Base-by-base conservation (phyloP, 2,888 invertebrate genomes). In the Barypeithes pellucidus region DNA sequence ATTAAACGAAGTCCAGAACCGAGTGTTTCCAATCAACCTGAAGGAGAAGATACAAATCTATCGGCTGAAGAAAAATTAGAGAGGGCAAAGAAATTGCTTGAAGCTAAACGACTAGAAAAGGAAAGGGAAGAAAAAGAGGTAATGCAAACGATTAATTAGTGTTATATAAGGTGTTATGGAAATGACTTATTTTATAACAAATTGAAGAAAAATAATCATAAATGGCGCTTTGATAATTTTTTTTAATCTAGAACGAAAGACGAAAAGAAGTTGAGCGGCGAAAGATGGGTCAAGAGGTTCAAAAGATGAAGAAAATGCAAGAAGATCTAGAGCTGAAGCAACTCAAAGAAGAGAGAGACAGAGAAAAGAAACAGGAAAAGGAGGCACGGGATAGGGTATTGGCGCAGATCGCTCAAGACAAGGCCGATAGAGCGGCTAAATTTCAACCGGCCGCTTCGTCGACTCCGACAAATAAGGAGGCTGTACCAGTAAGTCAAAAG, bases 321-420 rank as follows among this genome's bases (percentile, higher is more conserved):
- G 81, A 93, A 8, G 95, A 96, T 3, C 89, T 91, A 77, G 94
- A 95, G 81, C 81, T 93, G 67, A 91, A 92, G 81, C 90, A 93
- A 81, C 84, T 92, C 78, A 89, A 91, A 83, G 93, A 93, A 75
- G 93, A 94, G 74, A 88, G 90, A 91, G 79, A 92, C 91, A 69
- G 95, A 79, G 95, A 95, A 79, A 94, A 92, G 81, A 87, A 91
- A 77, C 94, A 93, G 77, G 93, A 94, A 79, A 89, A 91, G 77
- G 88, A 90, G 9, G 94, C 94, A 0, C 88, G 93, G 9, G 93
- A 96, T 77, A 90, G 93, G 63, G 92, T 97, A 16, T 86, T 92
- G 72, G 92, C 93, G 67, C 95, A 96, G 85, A 96, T 97, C 74
- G 95, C 93, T 0, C 93, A 93, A 82, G 97, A 97, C 85, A 91